Evolutionary conservation across 30 jellyfish, hydroid and myxozoan species (phyloP).

Genomic region (Aurelia sp.): DNA sequence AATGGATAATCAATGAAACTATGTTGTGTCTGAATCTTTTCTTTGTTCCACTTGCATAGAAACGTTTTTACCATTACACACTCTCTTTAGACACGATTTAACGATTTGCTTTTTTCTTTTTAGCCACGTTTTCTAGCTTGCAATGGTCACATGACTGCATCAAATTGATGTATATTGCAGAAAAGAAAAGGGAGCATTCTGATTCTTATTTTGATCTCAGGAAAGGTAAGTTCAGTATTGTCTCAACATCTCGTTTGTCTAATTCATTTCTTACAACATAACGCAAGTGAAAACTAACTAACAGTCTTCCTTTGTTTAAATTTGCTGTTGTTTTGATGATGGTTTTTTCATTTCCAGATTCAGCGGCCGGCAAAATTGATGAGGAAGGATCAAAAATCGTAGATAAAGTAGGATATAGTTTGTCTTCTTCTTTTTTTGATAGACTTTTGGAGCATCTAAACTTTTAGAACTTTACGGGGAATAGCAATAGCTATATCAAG

Average conservation of each 20-base stretch:
- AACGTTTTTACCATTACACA: background rate
- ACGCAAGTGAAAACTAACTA: no score
- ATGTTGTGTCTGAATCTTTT: background rate
- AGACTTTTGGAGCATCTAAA: no score
- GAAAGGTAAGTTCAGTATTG: background rate
- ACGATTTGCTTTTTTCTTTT: background rate
- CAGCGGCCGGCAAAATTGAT: no score
- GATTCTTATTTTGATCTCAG: slow-evolving; percentile 25
- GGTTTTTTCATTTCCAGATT: no score
- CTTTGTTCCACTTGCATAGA: background rate
- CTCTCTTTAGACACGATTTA: background rate
- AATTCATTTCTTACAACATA: background rate
- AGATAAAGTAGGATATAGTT: no score
- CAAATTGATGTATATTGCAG: slow-evolving; percentile 75
- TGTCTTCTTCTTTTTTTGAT: no score
- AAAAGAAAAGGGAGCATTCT: slow-evolving; percentile 49
- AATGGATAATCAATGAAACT: background rate
- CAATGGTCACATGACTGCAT: slow-evolving; percentile 75
- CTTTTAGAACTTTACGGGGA: no score
- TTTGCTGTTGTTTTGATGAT: no score
- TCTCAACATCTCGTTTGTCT: background rate
- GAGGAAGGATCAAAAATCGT: no score
- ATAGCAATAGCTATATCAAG: no score
- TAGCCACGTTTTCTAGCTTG: slow-evolving; percentile 61
- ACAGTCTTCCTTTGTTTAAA: no score